Conservation (phyloP, 2,888 invertebrate genomes). For the Ligdia adustata region DNA sequence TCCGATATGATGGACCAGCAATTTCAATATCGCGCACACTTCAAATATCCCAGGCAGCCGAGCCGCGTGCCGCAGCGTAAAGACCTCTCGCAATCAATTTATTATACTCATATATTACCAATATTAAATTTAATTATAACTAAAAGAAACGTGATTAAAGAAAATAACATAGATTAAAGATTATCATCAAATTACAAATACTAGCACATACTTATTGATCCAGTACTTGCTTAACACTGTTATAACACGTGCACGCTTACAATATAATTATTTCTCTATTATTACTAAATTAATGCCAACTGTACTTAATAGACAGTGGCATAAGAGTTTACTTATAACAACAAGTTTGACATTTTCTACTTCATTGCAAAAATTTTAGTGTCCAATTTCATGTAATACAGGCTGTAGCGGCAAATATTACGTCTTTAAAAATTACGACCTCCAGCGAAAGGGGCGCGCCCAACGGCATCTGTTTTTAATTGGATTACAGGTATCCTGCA, state of each 20-base stretch:
- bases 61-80: slow-evolving; percentile 54
- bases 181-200: no score
- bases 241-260: no score
- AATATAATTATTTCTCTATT: no score
- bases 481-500: slow-evolving; percentile 49
- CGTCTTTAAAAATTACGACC: slow-evolving; percentile 18
- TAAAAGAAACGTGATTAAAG: no score
- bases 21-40: slow-evolving; percentile 79
- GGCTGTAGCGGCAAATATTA: slow-evolving; percentile 30
- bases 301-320: background rate
- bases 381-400: slow-evolving; percentile 26
- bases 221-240: no score
- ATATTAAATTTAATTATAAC: slow-evolving; percentile 34
- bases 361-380: background rate
- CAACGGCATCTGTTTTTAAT: slow-evolving; percentile 40
- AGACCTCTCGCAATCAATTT: slow-evolving; percentile 63
- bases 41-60: slow-evolving; percentile 66
- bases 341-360: background rate
- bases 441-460: slow-evolving; percentile 13
- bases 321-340: background rate
- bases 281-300: no score
- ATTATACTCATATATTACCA: slow-evolving; percentile 66
- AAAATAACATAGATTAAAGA: no score
- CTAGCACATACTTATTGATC: no score
- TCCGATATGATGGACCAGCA: slow-evolving; percentile 66